Evolutionary conservation across 2,888 invertebrate genomes (phyloP).

Genomic region (Rhagonycha lutea): DNA sequence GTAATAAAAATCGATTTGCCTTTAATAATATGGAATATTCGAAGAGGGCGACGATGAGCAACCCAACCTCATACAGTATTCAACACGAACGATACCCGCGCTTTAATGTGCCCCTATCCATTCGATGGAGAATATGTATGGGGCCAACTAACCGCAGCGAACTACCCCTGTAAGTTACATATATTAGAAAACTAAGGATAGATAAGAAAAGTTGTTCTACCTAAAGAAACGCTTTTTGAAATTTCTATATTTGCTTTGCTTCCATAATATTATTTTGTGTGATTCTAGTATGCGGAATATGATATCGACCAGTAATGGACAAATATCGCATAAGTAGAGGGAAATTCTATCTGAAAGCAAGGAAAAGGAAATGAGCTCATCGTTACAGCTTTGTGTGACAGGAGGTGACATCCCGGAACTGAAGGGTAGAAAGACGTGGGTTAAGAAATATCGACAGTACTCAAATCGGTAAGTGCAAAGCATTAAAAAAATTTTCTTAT

Average conservation of each 20-base stretch:
- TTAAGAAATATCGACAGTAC: constrained; percentile 22
- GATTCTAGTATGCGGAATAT: constrained; percentile 31
- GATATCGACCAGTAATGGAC: constrained; percentile 40
- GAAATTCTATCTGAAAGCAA: constrained; percentile 37
- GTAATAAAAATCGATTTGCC: neutral
- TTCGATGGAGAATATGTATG: constrained; percentile 48
- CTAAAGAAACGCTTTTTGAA: neutral
- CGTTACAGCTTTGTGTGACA: constrained; percentile 38
- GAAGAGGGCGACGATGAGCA: constrained; percentile 29
- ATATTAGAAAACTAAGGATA: neutral
- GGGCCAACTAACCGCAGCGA: constrained; percentile 38
- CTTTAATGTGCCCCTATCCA: constrained; percentile 47
- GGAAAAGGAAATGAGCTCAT: constrained; percentile 43
- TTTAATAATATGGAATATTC: constrained; percentile 28
- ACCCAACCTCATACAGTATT: constrained; percentile 47
- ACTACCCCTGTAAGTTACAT: constrained; percentile 43
- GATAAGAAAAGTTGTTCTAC: neutral
- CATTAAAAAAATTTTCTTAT: neutral
- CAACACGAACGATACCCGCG: constrained; percentile 47
- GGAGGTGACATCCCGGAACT: constrained; percentile 36
- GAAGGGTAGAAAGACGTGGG: constrained; percentile 27
- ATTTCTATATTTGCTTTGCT: constrained; percentile 3
- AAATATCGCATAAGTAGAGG: constrained; percentile 38
- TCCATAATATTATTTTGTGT: constrained; percentile 8
- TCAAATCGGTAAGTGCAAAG: neutral